phyloP scores from a whole-genome alignment of 2,113 vertebrate species.

The Cygnus atratus region DNA sequence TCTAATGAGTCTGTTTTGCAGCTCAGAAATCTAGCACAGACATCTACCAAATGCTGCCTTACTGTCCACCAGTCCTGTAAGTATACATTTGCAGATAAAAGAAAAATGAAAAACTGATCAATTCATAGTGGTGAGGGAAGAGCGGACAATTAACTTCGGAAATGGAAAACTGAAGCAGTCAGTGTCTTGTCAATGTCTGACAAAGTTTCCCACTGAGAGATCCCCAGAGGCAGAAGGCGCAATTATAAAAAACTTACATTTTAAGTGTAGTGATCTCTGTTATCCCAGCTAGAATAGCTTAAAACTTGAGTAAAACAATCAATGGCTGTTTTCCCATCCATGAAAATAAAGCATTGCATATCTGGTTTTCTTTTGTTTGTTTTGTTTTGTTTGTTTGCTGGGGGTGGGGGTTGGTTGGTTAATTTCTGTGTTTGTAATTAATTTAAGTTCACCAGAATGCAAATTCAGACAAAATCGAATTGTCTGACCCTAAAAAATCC shows the following conservation, averaged over 20 bases:
- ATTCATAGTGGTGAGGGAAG: background rate
- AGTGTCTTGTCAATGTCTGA: background rate
- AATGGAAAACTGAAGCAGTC: background rate
- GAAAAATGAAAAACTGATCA: background rate
- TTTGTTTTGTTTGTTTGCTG: background rate
- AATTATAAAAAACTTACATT: background rate
- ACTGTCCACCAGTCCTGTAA: background rate
- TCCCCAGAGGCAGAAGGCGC: background rate
- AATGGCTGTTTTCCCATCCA: background rate
- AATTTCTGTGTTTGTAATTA: background rate
- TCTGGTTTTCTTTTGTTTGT: background rate
- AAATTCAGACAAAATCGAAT: background rate
- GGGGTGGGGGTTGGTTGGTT: too few species aligned
- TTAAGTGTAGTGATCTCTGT: background rate
- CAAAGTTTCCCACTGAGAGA: conserved; percentile 5
- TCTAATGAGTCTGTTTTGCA: background rate
- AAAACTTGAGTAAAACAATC: background rate
- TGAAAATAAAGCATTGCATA: background rate
- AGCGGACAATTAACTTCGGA: background rate
- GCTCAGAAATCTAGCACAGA: background rate
- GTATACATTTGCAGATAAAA: background rate
- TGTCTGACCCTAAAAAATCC: background rate
- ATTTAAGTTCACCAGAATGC: background rate
- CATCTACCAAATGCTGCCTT: background rate
- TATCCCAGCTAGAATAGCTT: background rate